Base-by-base conservation (phyloP, 2,113 vertebrate genomes). In the Alouatta palliata region DNA sequence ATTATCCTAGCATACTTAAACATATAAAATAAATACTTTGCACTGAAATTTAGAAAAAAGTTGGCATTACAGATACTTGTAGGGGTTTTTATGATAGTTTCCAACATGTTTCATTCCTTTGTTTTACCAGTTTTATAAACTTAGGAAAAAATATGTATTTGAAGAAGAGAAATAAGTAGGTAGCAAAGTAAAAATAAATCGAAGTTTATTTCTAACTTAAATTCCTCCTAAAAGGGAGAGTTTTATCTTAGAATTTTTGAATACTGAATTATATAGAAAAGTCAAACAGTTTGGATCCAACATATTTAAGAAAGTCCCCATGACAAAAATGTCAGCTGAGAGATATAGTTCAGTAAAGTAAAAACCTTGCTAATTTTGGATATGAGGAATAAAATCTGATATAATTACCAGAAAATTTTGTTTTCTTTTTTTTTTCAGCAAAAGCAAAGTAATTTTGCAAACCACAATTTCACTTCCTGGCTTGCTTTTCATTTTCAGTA, bases 401-500 rank as follows among this genome's bases (percentile, higher is more conserved):
- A 45, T 66, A 88, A 40, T 71, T 96, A 92, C 40, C 95, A 96
- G 70, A 95, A 61, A 0, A 75, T 93, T 95, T 97, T 47, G 20
- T 76, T 96, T 98, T 94, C 37, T 5, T 87, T 92, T 32, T 70
- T 66, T 98, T 95, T 80, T 96, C 25, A 76, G 12, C 43, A 30
- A 95, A 97, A 98, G 71, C 97, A 90, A 96, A 96, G 91, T 86
- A 58, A 95, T 93, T 92, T 94, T 94, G 79, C 30, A 96, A 88
- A 94, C 27, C 84, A 96, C 64, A 88, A 20, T 91, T 83, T 96
- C 93, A 98, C 56, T 91, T 64, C 45, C 96, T 90, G 94, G 82
- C 97, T 97, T 98, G 97, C 97, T 98, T 98, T 93, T 97, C 94
- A 91, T 88, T 97, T 98, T 95, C 93, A 77, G 47, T 92, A 87